Conservation (phyloP, 2,113 vertebrate genomes). For the Larimichthys polyactis region DNA sequence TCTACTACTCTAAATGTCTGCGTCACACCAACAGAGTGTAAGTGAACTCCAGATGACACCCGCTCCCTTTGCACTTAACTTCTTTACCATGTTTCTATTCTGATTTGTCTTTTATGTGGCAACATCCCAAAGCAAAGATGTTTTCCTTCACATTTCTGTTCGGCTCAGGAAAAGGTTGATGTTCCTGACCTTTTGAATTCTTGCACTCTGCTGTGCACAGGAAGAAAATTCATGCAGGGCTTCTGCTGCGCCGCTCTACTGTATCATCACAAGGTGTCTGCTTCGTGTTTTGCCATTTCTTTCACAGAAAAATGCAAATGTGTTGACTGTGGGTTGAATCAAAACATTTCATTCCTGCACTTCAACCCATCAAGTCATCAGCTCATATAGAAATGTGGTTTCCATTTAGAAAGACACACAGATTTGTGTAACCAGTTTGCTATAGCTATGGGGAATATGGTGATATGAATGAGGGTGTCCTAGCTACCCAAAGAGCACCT, state of each 20-base stretch:
- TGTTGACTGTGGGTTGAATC: no score
- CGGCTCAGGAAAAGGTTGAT: conserved; percentile 36
- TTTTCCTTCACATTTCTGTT: conserved; percentile 45
- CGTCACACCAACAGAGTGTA: neutral
- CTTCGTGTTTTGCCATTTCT: neutral
- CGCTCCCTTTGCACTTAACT: conserved; percentile 25
- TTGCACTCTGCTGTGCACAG: conserved; percentile 23
- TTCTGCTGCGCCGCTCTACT: conserved; percentile 2
- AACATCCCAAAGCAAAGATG: conserved; percentile 32
- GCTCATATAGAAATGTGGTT: neutral
- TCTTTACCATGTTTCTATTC: conserved; percentile 17
- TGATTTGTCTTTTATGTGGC: conserved; percentile 6
- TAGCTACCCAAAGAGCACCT: neutral
- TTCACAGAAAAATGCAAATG: conserved; percentile 1
- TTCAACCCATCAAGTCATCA: neutral
- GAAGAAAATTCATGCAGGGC: conserved; percentile 11
- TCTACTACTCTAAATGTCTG: neutral
- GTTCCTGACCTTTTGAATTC: conserved; percentile 63
- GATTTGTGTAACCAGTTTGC: neutral
- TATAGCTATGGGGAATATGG: neutral
- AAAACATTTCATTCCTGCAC: neutral
- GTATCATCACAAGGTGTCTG: neutral
- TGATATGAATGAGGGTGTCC: no score
- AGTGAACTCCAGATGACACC: conserved; percentile 28
- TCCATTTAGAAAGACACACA: no score